Percentiles rank a stretch among this genome's conserved stretches.
Conservation (phyloP, 2,113 vertebrate genomes). For the Machaerirhynchus nigripectus region DNA sequence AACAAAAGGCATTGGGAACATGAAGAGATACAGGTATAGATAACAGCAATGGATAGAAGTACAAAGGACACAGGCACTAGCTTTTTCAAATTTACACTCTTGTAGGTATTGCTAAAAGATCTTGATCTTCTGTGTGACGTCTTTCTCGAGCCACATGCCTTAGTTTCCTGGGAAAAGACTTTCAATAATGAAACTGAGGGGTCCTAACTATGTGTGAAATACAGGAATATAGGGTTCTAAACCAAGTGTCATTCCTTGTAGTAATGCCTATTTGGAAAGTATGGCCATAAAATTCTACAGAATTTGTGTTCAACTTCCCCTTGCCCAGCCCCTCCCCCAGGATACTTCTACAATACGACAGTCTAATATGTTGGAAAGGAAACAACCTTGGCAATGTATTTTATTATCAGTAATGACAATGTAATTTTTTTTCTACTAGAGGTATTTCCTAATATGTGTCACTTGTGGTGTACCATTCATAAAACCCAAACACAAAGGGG, state of each 20-base stretch:
- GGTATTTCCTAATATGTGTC: not conserved
- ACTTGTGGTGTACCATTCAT: not conserved
- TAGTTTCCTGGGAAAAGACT: not conserved
- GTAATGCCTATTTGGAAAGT: not conserved
- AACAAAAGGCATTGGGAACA: not conserved
- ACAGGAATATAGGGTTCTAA: not conserved
- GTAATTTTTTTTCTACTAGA: not conserved
- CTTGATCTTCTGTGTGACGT: not conserved
- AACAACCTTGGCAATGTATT: not conserved
- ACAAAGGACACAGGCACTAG: not conserved
- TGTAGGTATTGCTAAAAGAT: not conserved
- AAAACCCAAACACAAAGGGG: not conserved
- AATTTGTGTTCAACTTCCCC: not conserved
- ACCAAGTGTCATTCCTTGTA: not conserved
- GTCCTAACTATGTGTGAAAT: not conserved
- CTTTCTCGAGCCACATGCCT: not conserved
- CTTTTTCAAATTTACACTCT: not conserved
- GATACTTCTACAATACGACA: not conserved
- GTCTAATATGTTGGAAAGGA: not conserved
- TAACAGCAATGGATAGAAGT: not conserved
- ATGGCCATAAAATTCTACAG: not conserved
- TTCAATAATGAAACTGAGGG: not conserved
- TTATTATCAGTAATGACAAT: not conserved
- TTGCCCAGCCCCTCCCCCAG: not conserved
- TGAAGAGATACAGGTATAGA: not conserved